Evolutionary conservation across 1,140 invertebrate genomes (phyloP).

Genomic region (Zaprionus taronus): DNA sequence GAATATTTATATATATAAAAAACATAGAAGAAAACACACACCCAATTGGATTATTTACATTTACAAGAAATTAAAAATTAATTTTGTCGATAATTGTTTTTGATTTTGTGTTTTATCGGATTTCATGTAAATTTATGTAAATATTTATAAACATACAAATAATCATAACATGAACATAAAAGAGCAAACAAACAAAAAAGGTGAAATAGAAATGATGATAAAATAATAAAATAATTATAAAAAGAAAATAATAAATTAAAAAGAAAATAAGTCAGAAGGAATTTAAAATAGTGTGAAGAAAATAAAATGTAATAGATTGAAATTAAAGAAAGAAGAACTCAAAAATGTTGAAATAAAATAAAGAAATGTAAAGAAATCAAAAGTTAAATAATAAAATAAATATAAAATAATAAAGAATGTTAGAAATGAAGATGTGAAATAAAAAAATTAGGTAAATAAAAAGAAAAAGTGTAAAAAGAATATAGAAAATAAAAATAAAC

Average conservation of each 20-base stretch:
- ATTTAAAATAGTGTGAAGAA: background rate
- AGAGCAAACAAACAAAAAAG: slow-evolving; percentile 41
- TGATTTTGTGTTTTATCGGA: slow-evolving; percentile 37
- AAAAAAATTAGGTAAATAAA: slow-evolving; percentile 9
- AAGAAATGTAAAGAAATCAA: slow-evolving; percentile 1
- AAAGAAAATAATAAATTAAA: slow-evolving; percentile 13
- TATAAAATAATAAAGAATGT: slow-evolving; percentile 6
- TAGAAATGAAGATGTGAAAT: slow-evolving; percentile 7
- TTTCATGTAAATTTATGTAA: slow-evolving; percentile 70
- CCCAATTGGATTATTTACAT: slow-evolving; percentile 85
- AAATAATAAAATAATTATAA: slow-evolving; percentile 4
- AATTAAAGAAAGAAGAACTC: background rate
- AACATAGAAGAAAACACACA: slow-evolving; percentile 85
- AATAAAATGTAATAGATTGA: background rate
- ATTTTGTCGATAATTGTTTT: slow-evolving; percentile 60
- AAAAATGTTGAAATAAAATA: background rate
- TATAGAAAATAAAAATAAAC: slow-evolving; percentile 12
- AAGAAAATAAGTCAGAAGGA: background rate
- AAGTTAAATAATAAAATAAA: slow-evolving; percentile 5
- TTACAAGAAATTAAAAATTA: slow-evolving; percentile 83
- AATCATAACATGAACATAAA: slow-evolving; percentile 63
- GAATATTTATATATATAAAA: slow-evolving; percentile 84
- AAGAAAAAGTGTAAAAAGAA: slow-evolving; percentile 1
- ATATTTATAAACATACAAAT: slow-evolving; percentile 78
- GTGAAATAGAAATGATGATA: slow-evolving; percentile 24